Base-by-base conservation (phyloP, 2,888 invertebrate species). In the Agriopis aurantiaria region DNA sequence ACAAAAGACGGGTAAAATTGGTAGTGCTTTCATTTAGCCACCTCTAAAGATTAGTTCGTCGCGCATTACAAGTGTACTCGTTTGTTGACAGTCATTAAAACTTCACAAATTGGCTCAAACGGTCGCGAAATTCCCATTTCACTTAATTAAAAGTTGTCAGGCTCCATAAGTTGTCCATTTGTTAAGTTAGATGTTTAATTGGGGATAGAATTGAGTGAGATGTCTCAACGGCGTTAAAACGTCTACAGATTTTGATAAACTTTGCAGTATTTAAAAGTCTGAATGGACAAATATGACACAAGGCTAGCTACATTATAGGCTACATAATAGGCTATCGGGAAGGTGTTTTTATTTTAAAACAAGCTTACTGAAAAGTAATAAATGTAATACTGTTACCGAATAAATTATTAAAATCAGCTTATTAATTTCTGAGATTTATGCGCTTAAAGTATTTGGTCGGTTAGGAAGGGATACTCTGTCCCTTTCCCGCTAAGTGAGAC, bases 81-180 rank as follows among this genome's bases (percentile, higher is more conserved):
- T 73, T 75, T 80, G 80, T 80, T 84, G 82, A 82, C 90, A 90
- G 80, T 89, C 85, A 90, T 88, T 87, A 84, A 85, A 90, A 91
- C 87, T 91, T 88, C 84, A 86, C 85, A 86, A 91, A 91, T 88
- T 86, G 88, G 78, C 82, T 76, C 82, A 77, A 87, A 82, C 86
- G 87, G 84, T 88, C 80, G 84, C 81, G 80, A 81, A 86, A 82
- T 86, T 85, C 81, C 84, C 85, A 85, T 84, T 83, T 84, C 81
- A 85, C 86, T 89, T 90, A 91, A 91, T 92, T 91, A 91, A 91
- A 91, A 92, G 85, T 92, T 92, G 82, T 72, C 76, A 61, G 68
- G 64, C 66, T 70, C 70, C 51, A 61, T 67, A 65, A 75, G 61
- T 68, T 73, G 67, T 73, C 70, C 65, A 72, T 74, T 70, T 69